Evolutionary conservation across 2,797 vertebrate species (phyloP).

Genomic region (Muraenolepis orangiensis): DNA sequence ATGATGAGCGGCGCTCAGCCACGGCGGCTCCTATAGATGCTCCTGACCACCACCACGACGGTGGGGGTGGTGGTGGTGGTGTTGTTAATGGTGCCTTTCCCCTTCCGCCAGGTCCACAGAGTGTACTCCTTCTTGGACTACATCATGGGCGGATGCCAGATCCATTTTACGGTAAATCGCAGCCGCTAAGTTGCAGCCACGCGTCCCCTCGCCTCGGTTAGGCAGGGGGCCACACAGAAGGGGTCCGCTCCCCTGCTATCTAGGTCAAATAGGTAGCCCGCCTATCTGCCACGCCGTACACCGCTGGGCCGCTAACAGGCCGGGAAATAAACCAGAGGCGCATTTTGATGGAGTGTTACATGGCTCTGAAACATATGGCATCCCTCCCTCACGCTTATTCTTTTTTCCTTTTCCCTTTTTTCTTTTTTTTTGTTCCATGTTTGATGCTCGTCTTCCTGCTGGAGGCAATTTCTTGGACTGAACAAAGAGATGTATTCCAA

Average conservation of each 20-base stretch:
- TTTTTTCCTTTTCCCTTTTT: too few species aligned
- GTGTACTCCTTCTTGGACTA: slow-evolving; percentile 96
- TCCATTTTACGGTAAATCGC: slow-evolving; percentile 90
- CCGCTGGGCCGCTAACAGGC: background rate
- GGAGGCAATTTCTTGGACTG: slow-evolving; percentile 38
- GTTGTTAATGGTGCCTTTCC: slow-evolving; percentile 26
- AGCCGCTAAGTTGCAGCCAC: slow-evolving; percentile 33
- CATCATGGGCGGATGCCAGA: slow-evolving; percentile 97
- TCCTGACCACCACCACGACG: background rate
- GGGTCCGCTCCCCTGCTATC: slow-evolving; percentile 7
- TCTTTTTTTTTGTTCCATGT: slow-evolving; percentile 8
- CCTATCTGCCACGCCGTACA: background rate
- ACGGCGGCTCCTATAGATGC: background rate
- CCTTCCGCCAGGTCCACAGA: slow-evolving; percentile 90
- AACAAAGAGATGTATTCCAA: slow-evolving; percentile 45
- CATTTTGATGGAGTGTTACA: slow-evolving; percentile 9
- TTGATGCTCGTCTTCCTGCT: slow-evolving; percentile 22
- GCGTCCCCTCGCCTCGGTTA: slow-evolving; percentile 25
- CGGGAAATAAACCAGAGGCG: background rate
- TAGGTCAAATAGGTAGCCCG: background rate
- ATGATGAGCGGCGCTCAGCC: background rate
- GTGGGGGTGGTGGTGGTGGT: too few species aligned
- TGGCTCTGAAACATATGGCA: background rate
- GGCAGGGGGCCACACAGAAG: slow-evolving; percentile 10
- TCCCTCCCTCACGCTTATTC: too few species aligned